Conservation (phyloP, 2,888 invertebrate species). For the Lasioglossum morio region DNA sequence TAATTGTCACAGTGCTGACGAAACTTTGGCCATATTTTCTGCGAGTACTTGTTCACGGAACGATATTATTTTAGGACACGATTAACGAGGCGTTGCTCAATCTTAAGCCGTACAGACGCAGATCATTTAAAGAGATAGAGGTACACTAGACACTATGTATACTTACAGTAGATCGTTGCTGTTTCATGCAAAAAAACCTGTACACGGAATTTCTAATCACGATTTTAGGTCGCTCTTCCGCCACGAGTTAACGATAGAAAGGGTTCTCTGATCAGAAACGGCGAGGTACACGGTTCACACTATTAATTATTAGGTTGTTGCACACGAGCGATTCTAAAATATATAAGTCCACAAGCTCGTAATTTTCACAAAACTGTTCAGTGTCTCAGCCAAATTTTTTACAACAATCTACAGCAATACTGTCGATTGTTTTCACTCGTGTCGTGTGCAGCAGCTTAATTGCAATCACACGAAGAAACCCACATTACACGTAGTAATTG, state of each 20-base stretch:
- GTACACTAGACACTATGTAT: conserved; percentile 32
- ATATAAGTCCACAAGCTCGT: not conserved
- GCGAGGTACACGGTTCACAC: conserved; percentile 50
- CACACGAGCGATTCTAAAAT: not conserved
- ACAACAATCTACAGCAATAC: too few relatives aligned
- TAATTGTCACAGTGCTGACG: not conserved
- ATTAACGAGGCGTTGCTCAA: not conserved
- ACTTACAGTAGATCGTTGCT: not conserved
- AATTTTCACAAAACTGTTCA: too few relatives aligned
- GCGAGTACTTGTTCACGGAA: not conserved
- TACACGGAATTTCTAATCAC: not conserved
- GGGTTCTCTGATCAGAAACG: conserved; percentile 26
- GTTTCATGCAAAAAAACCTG: not conserved
- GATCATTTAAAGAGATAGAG: conserved; percentile 21
- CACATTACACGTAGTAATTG: not conserved
- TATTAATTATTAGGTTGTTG: not conserved
- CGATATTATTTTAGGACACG: conserved; percentile 34
- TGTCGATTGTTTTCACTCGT: not conserved
- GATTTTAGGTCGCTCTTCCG: conserved; percentile 47
- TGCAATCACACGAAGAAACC: not conserved
- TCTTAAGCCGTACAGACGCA: not conserved
- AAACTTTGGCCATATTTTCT: not conserved
- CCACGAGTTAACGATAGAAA: conserved; percentile 4
- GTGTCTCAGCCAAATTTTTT: too few relatives aligned
- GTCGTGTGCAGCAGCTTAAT: not conserved